These are phyloP conservation scores for Alectoris magna DNA, from an alignment of 2,797 vertebrate species.

Conservation along the genomic window DNA sequence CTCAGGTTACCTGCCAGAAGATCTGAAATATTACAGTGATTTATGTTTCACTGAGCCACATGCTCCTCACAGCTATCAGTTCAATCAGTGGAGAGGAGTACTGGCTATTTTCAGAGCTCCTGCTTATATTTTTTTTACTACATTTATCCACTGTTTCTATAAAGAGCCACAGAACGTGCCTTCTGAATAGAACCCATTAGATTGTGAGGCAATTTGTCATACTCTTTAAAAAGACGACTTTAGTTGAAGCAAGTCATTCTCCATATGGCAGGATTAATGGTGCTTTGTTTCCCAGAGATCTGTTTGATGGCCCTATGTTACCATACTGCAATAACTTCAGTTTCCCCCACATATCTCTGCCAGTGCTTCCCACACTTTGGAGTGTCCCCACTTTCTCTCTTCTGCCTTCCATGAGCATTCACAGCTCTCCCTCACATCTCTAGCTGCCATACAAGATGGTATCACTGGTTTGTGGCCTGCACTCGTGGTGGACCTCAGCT, in stretches of 20 bases:
- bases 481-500: not conserved
- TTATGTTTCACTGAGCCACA: not conserved
- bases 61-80: not conserved
- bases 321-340: not conserved
- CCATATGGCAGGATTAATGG: not conserved
- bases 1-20: not conserved
- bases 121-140: slow-evolving; percentile 15
- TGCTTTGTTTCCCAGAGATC: not conserved
- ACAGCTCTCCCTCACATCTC: not conserved
- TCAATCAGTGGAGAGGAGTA: not conserved
- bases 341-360: not conserved
- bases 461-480: not conserved
- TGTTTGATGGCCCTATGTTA: not conserved
- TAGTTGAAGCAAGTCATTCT: not conserved
- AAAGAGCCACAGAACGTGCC: not conserved
- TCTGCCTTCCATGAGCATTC: not conserved
- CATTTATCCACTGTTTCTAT: slow-evolving; percentile 18
- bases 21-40: not conserved
- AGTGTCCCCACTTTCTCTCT: not conserved
- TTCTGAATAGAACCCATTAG: not conserved
- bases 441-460: not conserved
- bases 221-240: not conserved
- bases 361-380: not conserved
- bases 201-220: slow-evolving; percentile 11
- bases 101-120: slow-evolving; percentile 17